Conservation (phyloP, 2,797 vertebrate genomes). For the Scarus forsteni region DNA sequence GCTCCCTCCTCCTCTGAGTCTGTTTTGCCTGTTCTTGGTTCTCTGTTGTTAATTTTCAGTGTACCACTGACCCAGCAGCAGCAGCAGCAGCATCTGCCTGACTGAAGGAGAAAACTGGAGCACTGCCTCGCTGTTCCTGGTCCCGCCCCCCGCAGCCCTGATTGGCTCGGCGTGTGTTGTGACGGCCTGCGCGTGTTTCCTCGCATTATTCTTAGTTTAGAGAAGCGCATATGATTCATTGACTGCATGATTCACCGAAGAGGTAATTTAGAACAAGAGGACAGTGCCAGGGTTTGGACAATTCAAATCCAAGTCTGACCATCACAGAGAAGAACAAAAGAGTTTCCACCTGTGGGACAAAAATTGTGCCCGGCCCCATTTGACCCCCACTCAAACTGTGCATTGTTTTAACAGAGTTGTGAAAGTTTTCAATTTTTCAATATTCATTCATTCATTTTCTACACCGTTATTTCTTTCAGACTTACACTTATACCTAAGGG, state of each 20-base stretch:
- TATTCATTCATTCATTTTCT: too few relatives aligned
- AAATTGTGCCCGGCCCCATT: neutral
- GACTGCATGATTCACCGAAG: neutral
- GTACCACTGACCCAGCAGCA: slow-evolving; percentile 62
- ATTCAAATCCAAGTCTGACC: neutral
- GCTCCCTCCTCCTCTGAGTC: slow-evolving; percentile 8
- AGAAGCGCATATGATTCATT: neutral
- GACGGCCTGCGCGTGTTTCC: slow-evolving; percentile 20
- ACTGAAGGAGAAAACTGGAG: slow-evolving; percentile 37
- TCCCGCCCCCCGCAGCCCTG: slow-evolving; percentile 66
- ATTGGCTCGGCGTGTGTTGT: slow-evolving; percentile 52
- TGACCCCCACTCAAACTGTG: neutral
- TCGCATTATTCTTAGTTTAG: neutral
- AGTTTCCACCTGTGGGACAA: neutral
- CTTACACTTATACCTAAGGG: too few relatives aligned
- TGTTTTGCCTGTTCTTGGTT: slow-evolving; percentile 22
- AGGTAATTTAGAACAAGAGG: neutral
- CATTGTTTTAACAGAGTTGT: too few relatives aligned
- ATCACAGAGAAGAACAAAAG: neutral
- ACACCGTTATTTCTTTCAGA: too few relatives aligned
- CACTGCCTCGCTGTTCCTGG: slow-evolving; percentile 38
- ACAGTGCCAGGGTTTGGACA: neutral
- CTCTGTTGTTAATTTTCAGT: slow-evolving; percentile 50
- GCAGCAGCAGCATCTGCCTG: slow-evolving; percentile 69
- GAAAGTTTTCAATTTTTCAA: too few relatives aligned